A percentile compares a stretch with the other conserved stretches of the same genome.
phyloP scores from a whole-genome alignment of 2,797 vertebrate species.

The Meriones psammophilus region DNA sequence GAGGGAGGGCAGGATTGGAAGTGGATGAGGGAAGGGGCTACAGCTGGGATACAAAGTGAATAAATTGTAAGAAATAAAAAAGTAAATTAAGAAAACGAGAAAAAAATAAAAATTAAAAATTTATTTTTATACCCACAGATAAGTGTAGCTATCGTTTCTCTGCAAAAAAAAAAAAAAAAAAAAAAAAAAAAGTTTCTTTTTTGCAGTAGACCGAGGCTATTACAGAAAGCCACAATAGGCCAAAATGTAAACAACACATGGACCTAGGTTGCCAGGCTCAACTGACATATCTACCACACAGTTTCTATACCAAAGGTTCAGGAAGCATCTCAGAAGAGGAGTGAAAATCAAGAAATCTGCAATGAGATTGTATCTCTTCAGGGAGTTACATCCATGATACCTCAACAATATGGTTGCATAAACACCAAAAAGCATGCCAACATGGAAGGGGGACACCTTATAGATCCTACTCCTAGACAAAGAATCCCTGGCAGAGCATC shows the following conservation, averaged over 20 bases:
- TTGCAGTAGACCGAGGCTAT: not conserved
- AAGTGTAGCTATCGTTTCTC: not conserved
- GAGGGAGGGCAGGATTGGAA: too few species aligned
- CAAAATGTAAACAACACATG: not conserved
- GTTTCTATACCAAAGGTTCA: not conserved
- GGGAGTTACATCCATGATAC: not conserved
- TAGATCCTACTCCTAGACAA: not conserved
- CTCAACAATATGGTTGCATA: not conserved
- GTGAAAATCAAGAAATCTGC: not conserved
- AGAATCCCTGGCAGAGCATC: not conserved
- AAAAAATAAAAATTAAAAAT: too few species aligned
- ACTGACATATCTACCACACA: not conserved
- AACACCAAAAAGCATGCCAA: not conserved
- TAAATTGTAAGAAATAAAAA: too few species aligned
- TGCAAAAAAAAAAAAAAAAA: not conserved
- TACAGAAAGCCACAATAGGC: not conserved
- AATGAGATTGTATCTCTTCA: not conserved
- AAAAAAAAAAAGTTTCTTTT: not conserved
- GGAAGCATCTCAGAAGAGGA: not conserved
- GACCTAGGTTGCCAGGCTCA: not conserved
- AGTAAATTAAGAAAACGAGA: too few species aligned
- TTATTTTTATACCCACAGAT: not conserved
- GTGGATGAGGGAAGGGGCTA: too few species aligned
- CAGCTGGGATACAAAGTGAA: too few species aligned
- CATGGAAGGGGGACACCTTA: not conserved